A percentile compares a stretch with the other conserved stretches of the same genome.
phyloP scores from a whole-genome alignment of 2,888 invertebrate species.

The Tupiocoris notatus region DNA sequence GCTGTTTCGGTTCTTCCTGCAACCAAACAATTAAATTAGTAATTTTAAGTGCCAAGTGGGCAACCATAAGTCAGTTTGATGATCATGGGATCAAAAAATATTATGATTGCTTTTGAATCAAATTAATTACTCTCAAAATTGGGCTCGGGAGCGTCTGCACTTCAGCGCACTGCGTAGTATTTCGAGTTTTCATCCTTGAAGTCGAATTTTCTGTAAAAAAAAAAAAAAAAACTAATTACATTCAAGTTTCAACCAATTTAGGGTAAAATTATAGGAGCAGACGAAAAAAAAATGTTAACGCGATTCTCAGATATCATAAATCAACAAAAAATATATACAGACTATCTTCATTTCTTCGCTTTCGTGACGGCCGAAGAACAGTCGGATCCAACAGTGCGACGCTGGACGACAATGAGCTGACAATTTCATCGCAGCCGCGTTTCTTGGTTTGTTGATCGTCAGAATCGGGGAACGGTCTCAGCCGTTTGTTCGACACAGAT shows the following conservation, averaged over 20 bases:
- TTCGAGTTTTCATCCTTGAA: background rate
- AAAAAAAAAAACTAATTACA: background rate
- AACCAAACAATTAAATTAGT: too few species aligned
- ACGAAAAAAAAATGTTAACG: too few species aligned
- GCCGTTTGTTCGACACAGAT: slow-evolving; percentile 5
- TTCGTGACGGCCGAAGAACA: background rate
- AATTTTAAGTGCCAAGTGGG: too few species aligned
- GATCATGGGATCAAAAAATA: too few species aligned
- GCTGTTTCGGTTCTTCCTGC: background rate
- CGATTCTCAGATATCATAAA: too few species aligned
- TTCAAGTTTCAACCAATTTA: background rate
- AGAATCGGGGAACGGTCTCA: slow-evolving; percentile 2
- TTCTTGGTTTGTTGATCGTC: slow-evolving; percentile 14
- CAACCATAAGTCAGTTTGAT: too few species aligned
- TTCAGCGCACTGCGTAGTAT: slow-evolving; percentile 17
- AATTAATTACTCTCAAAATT: background rate
- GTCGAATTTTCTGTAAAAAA: background rate
- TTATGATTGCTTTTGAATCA: too few species aligned
- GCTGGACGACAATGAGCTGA: slow-evolving; percentile 25
- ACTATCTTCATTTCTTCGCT: background rate
- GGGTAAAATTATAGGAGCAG: too few species aligned
- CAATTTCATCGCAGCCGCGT: slow-evolving; percentile 12
- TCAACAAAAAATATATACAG: too few species aligned
- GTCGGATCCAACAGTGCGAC: slow-evolving; percentile 7
- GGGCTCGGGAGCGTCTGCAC: slow-evolving; percentile 31